Percentiles rank a stretch among this genome's conserved stretches.
phyloP scores from a whole-genome alignment of 2,888 invertebrate species.

The Pristionchus exspectatus region DNA sequence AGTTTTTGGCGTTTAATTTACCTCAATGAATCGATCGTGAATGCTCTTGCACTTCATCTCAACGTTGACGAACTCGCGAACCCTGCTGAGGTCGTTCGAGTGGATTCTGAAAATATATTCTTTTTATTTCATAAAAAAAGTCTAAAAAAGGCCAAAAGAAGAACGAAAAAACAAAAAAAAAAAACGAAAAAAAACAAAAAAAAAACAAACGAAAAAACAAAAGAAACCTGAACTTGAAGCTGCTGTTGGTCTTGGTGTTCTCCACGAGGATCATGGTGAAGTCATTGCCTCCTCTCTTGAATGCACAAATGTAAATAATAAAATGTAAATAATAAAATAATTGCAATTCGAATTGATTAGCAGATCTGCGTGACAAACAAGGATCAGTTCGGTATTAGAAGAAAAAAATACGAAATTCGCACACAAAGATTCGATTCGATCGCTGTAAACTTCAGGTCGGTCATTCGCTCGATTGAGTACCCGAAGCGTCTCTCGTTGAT shows the following conservation, averaged over 20 bases:
- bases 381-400: too few relatives aligned
- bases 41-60: not conserved
- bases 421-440: not conserved
- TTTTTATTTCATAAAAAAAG: not conserved
- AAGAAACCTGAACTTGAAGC: not conserved
- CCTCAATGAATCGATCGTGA: not conserved
- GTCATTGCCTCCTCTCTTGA: not conserved
- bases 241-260: not conserved
- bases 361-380: too few relatives aligned
- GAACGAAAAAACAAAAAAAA: too few relatives aligned
- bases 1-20: too few relatives aligned
- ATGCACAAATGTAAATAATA: not conserved
- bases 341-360: too few relatives aligned
- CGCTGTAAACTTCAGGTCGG: not conserved
- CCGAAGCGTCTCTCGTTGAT: slow-evolving; percentile 13
- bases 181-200: too few relatives aligned
- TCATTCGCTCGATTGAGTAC: not conserved
- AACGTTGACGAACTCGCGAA: not conserved
- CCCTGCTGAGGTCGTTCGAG: not conserved
- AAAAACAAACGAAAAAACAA: too few relatives aligned
- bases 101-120: not conserved
- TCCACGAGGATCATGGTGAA: not conserved
- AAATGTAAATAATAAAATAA: not conserved
- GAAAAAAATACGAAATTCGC: too few relatives aligned
- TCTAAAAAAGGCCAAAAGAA: not conserved